Percentiles rank a stretch among this genome's conserved stretches.
Evolutionary conservation across 2,797 vertebrate species (phyloP).

Genomic region (Premnoplex brunnescens): DNA sequence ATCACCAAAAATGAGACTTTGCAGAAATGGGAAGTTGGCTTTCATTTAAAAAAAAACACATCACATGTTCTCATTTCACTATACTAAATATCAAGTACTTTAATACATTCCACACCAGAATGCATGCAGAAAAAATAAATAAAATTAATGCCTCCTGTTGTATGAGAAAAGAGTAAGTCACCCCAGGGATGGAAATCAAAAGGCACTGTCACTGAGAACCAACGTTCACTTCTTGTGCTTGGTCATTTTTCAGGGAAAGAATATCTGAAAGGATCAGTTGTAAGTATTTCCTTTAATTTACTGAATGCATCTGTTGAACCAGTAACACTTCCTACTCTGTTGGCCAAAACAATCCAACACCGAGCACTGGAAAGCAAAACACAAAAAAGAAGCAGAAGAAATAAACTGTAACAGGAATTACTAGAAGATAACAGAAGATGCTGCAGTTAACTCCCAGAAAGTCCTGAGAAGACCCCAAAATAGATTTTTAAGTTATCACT

Average conservation of each 20-base stretch:
- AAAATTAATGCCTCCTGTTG: not conserved
- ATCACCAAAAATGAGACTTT: not conserved
- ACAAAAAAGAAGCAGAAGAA: not conserved
- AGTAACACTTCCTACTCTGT: not conserved
- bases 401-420: not conserved
- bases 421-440: not conserved
- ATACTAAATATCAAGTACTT: not conserved
- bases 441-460: not conserved
- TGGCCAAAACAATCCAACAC: not conserved
- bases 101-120: not conserved
- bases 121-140: not conserved
- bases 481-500: not conserved
- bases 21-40: not conserved
- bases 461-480: not conserved
- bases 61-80: not conserved
- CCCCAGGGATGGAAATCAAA: not conserved
- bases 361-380: not conserved
- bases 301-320: not conserved
- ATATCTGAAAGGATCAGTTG: not conserved
- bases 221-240: not conserved
- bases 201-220: not conserved
- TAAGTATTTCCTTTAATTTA: not conserved
- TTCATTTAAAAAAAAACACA: not conserved
- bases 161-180: not conserved
- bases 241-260: not conserved